phyloP scores from a whole-genome alignment of 2,797 vertebrate genomes.

The Acipenser oxyrinchus region DNA sequence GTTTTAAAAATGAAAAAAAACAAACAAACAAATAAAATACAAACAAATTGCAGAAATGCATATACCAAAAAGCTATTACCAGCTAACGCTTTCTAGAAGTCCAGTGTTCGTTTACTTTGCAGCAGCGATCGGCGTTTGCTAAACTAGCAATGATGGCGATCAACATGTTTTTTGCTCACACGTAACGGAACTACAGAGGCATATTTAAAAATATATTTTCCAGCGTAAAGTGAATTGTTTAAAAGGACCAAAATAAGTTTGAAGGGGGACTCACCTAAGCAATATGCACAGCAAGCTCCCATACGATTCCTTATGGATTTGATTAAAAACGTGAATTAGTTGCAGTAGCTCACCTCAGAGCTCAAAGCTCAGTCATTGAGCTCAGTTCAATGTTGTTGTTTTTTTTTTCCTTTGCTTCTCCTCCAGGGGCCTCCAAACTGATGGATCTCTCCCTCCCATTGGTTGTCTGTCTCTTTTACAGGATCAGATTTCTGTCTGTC shows the following conservation, averaged over 20 bases:
- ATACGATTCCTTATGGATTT: constrained; percentile 55
- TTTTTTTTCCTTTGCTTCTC: constrained; percentile 66
- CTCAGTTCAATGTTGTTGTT: constrained; percentile 52
- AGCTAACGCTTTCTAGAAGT: no score
- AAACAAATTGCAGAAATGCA: no score
- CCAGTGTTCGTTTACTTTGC: no score
- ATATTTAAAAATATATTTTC: constrained; percentile 26
- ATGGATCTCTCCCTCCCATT: constrained; percentile 78
- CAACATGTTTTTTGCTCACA: constrained; percentile 47
- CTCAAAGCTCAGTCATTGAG: constrained; percentile 64
- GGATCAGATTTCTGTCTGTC: constrained; percentile 75
- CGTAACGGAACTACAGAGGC: constrained; percentile 45
- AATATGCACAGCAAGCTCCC: constrained; percentile 52
- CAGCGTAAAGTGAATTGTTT: constrained; percentile 37
- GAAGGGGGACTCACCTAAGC: constrained; percentile 68
- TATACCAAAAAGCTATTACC: no score
- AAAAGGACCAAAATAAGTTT: constrained; percentile 46
- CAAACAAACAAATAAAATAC: no score
- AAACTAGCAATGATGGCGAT: constrained; percentile 67
- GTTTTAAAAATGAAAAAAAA: constrained; percentile 5
- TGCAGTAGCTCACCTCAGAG: constrained; percentile 62
- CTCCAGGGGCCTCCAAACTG: constrained; percentile 82
- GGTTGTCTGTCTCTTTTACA: constrained; percentile 71
- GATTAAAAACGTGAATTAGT: constrained; percentile 57
- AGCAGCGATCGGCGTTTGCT: constrained; percentile 23